Conservation (phyloP, 1,140 invertebrate species). For the Temnothorax curvispinosus region DNA sequence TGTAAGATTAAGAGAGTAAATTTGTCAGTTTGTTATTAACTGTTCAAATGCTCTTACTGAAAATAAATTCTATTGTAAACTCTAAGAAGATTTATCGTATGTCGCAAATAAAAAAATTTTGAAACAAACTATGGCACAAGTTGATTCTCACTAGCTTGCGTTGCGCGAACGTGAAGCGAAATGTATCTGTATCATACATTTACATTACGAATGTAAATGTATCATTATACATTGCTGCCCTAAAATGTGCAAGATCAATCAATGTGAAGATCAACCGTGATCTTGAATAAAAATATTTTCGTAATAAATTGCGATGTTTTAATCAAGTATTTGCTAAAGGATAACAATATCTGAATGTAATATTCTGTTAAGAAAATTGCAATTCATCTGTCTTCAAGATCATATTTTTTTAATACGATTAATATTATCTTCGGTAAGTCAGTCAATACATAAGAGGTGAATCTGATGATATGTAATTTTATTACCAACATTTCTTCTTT, state of each 20-base stretch:
- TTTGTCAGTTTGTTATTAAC: conserved; percentile 47
- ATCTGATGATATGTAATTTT: background rate
- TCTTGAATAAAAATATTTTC: background rate
- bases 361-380: background rate
- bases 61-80: conserved; percentile 49
- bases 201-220: no score
- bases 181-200: no score
- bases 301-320: background rate
- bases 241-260: background rate
- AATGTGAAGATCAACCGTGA: background rate
- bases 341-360: background rate
- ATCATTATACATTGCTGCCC: background rate
- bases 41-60: conserved; percentile 39
- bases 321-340: background rate
- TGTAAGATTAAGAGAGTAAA: conserved; percentile 22
- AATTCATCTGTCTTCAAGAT: background rate
- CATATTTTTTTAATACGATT: background rate
- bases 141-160: background rate
- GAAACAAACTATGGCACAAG: conserved; percentile 10
- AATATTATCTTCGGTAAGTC: background rate
- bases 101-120: conserved; percentile 39
- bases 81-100: conserved; percentile 33
- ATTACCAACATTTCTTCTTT: background rate
- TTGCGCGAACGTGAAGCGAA: background rate
- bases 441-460: background rate